Evolutionary conservation across 1,140 invertebrate species (phyloP).

Genomic region (Orchesella cincta): DNA sequence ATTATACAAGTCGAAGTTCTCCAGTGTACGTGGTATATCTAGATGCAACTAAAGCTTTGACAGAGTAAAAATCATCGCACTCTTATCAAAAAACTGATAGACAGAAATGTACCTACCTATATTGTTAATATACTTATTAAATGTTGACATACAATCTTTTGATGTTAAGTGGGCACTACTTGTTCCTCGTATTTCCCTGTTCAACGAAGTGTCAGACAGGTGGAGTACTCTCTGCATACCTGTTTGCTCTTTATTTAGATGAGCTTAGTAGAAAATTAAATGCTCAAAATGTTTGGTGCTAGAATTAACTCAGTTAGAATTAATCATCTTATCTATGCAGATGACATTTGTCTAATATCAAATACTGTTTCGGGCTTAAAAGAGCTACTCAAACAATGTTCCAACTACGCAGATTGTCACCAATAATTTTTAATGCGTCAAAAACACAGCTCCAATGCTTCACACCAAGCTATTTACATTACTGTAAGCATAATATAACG

Average conservation of each 20-base stretch:
- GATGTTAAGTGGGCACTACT: neutral
- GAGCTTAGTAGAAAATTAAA: neutral
- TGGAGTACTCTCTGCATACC: neutral
- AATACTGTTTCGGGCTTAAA: neutral
- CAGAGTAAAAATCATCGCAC: neutral
- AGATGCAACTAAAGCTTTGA: slow-evolving; percentile 2
- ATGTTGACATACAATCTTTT: neutral
- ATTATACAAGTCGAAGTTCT: neutral
- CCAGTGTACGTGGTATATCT: neutral
- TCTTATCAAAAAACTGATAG: neutral
- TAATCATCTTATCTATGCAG: slow-evolving; percentile 13
- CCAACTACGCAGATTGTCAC: neutral
- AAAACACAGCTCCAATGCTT: neutral
- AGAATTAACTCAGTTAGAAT: neutral
- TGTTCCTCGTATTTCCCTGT: neutral
- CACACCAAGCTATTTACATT: neutral
- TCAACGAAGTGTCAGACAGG: neutral
- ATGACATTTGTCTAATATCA: neutral
- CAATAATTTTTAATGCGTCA: neutral
- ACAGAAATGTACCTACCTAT: neutral
- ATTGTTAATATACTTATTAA: neutral
- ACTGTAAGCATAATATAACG: neutral
- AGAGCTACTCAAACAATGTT: neutral
- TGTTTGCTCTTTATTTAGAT: slow-evolving; percentile 8
- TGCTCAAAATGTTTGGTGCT: neutral